phyloP scores from a whole-genome alignment of 2,888 invertebrate species.

The Caenorhabditis panamensis region DNA sequence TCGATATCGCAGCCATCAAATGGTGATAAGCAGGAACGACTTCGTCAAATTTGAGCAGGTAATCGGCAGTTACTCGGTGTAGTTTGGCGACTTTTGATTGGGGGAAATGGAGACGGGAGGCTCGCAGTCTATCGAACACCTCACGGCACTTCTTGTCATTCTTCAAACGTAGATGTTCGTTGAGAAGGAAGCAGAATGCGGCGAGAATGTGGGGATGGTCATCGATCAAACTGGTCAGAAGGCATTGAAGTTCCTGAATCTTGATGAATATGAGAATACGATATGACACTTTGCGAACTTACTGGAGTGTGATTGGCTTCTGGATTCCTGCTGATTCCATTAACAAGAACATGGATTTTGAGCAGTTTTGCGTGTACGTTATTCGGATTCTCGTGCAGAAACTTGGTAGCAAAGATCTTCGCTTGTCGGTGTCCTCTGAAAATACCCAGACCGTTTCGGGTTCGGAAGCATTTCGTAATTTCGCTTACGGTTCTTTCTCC shows the following conservation, averaged over 20 bases:
- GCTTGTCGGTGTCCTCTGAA: conserved; percentile 33
- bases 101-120: conserved; percentile 11
- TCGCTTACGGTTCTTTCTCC: conserved; percentile 34
- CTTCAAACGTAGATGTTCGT: conserved; percentile 10
- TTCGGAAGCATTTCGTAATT: background rate
- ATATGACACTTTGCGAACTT: background rate
- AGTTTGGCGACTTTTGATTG: conserved; percentile 19
- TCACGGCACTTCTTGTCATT: conserved; percentile 18
- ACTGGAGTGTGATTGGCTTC: conserved; percentile 39
- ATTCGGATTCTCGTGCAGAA: conserved; percentile 32
- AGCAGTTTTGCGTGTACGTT: conserved; percentile 54
- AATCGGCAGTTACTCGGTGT: conserved; percentile 38
- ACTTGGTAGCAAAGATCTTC: conserved; percentile 37
- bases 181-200: conserved; percentile 32
- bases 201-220: conserved; percentile 38
- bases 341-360: conserved; percentile 52
- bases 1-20: conserved; percentile 48
- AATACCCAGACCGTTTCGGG: too few relatives aligned
- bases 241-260: conserved; percentile 25
- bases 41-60: conserved; percentile 19
- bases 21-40: conserved; percentile 48
- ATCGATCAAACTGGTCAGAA: conserved; percentile 24
- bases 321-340: conserved; percentile 36
- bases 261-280: background rate
- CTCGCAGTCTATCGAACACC: conserved; percentile 16